Evolutionary conservation across 2,888 invertebrate genomes (phyloP).

Genomic region (Conomelus anceps): DNA sequence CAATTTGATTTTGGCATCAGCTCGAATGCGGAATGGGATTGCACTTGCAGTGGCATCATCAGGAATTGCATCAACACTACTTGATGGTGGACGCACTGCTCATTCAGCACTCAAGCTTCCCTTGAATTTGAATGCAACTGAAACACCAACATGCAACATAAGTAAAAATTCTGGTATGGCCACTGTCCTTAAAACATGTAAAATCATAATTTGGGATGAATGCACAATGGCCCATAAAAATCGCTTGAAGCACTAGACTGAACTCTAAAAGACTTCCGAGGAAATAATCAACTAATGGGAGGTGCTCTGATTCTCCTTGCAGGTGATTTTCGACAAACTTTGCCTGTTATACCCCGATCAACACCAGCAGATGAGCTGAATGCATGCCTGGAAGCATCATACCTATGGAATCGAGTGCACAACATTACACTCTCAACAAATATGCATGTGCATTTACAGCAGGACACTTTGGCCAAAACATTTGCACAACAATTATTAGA

Average conservation of each 20-base stretch:
- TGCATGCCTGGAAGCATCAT: slow-evolving; percentile 39
- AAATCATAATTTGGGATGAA: slow-evolving; percentile 42
- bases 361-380: slow-evolving; percentile 44
- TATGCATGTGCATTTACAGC: slow-evolving; percentile 28
- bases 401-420: slow-evolving; percentile 28
- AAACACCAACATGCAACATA: slow-evolving; percentile 37
- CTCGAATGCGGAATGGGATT: too few relatives aligned
- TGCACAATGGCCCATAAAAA: slow-evolving; percentile 41
- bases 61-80: slow-evolving; percentile 15
- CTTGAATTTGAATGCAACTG: slow-evolving; percentile 14
- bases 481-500: slow-evolving; percentile 29
- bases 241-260: slow-evolving; percentile 39
- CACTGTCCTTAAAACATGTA: slow-evolving; percentile 36
- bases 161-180: slow-evolving; percentile 34
- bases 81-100: slow-evolving; percentile 21
- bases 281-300: slow-evolving; percentile 29
- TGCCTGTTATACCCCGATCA: slow-evolving; percentile 34
- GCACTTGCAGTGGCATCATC: slow-evolving; percentile 39
- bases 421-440: slow-evolving; percentile 29
- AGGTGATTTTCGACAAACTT: slow-evolving; percentile 38
- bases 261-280: slow-evolving; percentile 33
- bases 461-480: slow-evolving; percentile 23
- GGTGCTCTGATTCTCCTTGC: slow-evolving; percentile 33
- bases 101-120: slow-evolving; percentile 28
- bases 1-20: too few relatives aligned